Base-by-base conservation (phyloP, 2,797 vertebrate genomes). In the Centropyge bicolor region DNA sequence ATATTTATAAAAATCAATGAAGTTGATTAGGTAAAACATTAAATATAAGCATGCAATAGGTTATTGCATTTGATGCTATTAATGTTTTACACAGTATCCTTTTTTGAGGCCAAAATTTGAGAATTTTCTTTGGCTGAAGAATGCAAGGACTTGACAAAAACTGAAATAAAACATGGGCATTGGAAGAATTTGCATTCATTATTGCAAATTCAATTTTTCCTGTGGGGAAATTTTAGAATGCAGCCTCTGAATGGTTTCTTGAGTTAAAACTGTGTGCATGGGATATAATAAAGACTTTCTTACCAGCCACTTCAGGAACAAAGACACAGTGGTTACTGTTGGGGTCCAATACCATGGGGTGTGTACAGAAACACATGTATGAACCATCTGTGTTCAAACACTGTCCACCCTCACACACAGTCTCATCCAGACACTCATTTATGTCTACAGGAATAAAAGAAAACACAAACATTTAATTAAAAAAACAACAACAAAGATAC, bases 351-450 rank as follows among this genome's bases (percentile, higher is more conserved):
- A 97, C 92, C 96, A 97, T 94, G 7, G 97, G 97, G 19, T 95
- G 96, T 22, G 95, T 95, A 74, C 98, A 99, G 93, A 98, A 97
- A 94, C 98, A 99, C 92, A 95, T 96, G 84, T 96, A 99, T 38
- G 98, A 98, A 46, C 98, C 97, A 16, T 97, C 95, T 16, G 96
- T 97, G 92, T 99, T 99, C 81, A 97, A 51, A 92, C 98, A 99
- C 90, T 97, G 91, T 65, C 97, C 97, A 66, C 95, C 95, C 13
- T 94, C 94, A 88, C 98, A 99, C 78, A 95, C 96, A 16, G 86
- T 95, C 88, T 97, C 97, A 74, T 99, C 97, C 80, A 95, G 92
- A 93, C 98, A 99, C 95, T 99, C 98, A 84, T 99, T 93, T 48
- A 97, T 96, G 92, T 99, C 98, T 97, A 83, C 74, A 92, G 83